Base-by-base conservation (phyloP, 2,888 invertebrate species). In the Papilio protenor region DNA sequence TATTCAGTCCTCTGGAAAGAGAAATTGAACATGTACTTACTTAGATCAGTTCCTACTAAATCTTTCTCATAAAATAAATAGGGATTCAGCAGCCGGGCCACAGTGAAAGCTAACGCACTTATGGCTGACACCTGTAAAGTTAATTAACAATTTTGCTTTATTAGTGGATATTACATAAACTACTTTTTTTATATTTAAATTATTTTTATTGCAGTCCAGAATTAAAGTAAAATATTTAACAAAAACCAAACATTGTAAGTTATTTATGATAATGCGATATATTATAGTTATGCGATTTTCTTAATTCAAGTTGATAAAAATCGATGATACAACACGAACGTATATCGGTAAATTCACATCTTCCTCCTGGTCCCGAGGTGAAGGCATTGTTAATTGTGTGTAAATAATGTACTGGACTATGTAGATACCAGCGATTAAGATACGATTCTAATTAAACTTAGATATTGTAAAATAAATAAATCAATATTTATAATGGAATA, bases 91-190 rank as follows among this genome's bases (percentile, higher is more conserved):
- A 94, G 83, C 14, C 94, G 90, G 11, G 92, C 83, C 27, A 92
- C 80, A 18, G 90, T 87, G 83, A 93, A 84, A 79, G 90, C 88
- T 83, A 94, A 91, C 47, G 94, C 93, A 76, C 94, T 93, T 1
- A 89, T 88, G n/a, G 94, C 87, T 40, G 94, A 94, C 66, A 93
- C 87, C 94, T 94, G 87, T 61, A 89, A 89, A 76, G 78, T 14
- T 2, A 61, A 61, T 55, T 11, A 12, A n/a, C 12, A 73, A 45
- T 45, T 33, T n/a, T 16, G 33, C 8, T 40, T 40, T 18, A 47
- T 69, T 5, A 40, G 40, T 40, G 40, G 40, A 40, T 40, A 40
- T 40, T 40, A 40, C 33, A 40, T 40, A 8, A 40, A 40, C 33
- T 27, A 33, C 4, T 8, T 40, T 40, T 40, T 0, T 40, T 40